These are phyloP conservation scores for Rousettus madagascariensis DNA, from an alignment of 2,797 vertebrate genomes.

Conservation along the genomic window DNA sequence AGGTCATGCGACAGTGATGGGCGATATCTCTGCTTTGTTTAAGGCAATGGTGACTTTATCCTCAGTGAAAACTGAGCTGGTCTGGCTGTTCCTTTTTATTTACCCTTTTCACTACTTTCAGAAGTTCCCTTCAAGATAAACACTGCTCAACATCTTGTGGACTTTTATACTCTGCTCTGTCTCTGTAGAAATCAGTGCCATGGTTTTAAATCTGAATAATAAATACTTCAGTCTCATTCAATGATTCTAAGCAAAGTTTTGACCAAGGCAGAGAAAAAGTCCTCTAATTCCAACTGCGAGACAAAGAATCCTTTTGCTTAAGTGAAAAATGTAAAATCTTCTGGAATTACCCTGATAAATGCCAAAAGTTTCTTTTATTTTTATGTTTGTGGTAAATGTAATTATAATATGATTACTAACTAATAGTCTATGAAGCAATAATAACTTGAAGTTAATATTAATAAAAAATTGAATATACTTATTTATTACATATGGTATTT, in stretches of 20 bases:
- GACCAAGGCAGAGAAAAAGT: background rate
- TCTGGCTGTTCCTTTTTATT: background rate
- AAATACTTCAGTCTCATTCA: background rate
- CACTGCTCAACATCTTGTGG: background rate
- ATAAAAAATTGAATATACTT: background rate
- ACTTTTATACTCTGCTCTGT: background rate
- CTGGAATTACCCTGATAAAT: background rate
- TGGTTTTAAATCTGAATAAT: background rate
- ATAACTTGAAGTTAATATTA: background rate
- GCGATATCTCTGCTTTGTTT: slow-evolving; percentile 49
- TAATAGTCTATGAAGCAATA: background rate
- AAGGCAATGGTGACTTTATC: slow-evolving; percentile 48
- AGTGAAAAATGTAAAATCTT: background rate
- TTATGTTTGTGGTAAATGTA: background rate
- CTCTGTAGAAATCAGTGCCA: background rate
- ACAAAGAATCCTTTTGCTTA: background rate
- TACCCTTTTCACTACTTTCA: background rate
- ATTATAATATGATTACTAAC: background rate
- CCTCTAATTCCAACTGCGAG: background rate
- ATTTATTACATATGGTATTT: background rate
- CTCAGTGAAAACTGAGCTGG: background rate
- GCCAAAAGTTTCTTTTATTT: background rate
- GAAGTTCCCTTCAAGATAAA: background rate
- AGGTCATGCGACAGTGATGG: slow-evolving; percentile 45
- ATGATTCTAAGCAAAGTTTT: background rate